A percentile compares a stretch with the other conserved stretches of the same genome.
Evolutionary conservation across 2,113 vertebrate genomes (phyloP).

Genomic region (Neolamprologus kungweensis): DNA sequence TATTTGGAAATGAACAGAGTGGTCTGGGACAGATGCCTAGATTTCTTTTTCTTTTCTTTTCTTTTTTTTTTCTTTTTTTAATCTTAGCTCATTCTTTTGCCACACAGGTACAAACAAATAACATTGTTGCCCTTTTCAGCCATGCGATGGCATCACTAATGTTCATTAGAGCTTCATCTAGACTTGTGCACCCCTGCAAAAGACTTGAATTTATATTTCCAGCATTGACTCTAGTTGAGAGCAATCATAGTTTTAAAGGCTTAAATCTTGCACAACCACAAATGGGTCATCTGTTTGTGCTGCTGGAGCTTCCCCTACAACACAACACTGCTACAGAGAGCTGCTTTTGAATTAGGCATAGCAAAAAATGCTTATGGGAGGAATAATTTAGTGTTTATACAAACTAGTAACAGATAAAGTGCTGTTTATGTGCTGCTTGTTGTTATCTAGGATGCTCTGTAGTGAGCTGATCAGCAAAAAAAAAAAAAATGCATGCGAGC

Average conservation of each 20-base stretch:
- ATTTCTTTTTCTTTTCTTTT: neutral
- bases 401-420: neutral
- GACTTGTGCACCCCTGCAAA: neutral
- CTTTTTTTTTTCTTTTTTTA: accelerated
- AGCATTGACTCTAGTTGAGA: neutral
- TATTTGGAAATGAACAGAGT: neutral
- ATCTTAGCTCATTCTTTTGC: neutral
- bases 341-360: neutral
- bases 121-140: neutral
- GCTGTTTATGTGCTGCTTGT: neutral
- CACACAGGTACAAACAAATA: neutral
- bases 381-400: neutral
- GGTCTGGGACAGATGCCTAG: neutral
- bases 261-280: neutral
- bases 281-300: neutral
- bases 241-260: neutral
- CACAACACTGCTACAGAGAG: neutral
- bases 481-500: neutral
- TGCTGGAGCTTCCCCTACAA: neutral
- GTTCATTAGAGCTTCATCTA: neutral
- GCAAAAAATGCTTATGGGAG: neutral
- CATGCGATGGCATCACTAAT: neutral
- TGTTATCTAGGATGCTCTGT: neutral
- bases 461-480: neutral
- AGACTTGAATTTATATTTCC: neutral